Percentiles rank a stretch among this genome's conserved stretches.
phyloP scores from a whole-genome alignment of 2,797 vertebrate genomes.

The Chelon auratus region DNA sequence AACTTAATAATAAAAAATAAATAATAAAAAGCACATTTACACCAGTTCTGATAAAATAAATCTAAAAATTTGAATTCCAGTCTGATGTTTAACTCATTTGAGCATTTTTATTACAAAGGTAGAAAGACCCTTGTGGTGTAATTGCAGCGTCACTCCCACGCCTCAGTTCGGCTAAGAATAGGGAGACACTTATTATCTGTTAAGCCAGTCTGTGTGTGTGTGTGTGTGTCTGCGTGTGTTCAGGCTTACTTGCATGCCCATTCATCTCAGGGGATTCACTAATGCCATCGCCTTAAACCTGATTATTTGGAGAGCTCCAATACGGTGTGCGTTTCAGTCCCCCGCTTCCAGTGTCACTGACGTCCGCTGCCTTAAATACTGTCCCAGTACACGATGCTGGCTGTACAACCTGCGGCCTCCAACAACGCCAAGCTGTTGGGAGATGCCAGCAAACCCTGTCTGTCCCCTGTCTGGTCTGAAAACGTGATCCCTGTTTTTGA shows the following conservation, averaged over 20 bases:
- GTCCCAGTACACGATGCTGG: not conserved
- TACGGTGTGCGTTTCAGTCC: constrained; percentile 46
- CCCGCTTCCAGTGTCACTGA: constrained; percentile 35
- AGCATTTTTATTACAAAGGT: not conserved
- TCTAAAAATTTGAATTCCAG: not conserved
- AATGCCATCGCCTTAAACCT: constrained; percentile 65
- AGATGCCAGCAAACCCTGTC: too few relatives aligned
- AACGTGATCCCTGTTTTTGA: too few relatives aligned
- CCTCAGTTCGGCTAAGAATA: constrained; percentile 61
- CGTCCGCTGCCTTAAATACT: constrained; percentile 36
- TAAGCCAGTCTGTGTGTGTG: constrained; percentile 53
- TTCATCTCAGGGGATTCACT: constrained; percentile 57
- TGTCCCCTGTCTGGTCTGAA: too few relatives aligned
- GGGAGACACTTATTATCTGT: constrained; percentile 54
- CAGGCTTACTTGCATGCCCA: constrained; percentile 47
- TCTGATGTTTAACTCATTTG: not conserved
- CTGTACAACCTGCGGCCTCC: too few relatives aligned
- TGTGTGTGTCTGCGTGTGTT: not conserved
- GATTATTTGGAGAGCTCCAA: constrained; percentile 51
- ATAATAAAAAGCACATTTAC: not conserved
- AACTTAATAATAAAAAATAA: not conserved
- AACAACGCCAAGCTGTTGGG: not conserved
- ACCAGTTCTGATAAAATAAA: not conserved
- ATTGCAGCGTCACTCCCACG: constrained; percentile 41
- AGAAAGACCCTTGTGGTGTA: not conserved